Base-by-base conservation (phyloP, 2,888 invertebrate genomes). In the Amphiduros pacificus region DNA sequence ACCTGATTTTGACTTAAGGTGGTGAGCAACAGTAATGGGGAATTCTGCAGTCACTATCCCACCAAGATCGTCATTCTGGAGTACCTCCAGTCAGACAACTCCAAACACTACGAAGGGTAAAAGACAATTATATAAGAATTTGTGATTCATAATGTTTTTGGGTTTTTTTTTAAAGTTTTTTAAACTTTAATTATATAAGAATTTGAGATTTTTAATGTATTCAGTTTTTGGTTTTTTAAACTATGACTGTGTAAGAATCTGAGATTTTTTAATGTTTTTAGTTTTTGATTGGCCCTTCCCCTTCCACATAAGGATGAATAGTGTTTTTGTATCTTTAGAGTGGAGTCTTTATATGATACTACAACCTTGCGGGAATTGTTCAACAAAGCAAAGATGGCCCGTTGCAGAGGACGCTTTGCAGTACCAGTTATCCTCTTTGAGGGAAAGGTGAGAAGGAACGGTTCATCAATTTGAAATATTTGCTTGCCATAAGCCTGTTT, bases 401-500 rank as follows among this genome's bases (percentile, higher is more conserved):
- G 91, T 72, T 91, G 91, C 79, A 85, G 91, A 55, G 88, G 89
- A 58, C 85, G 91, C 74, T 91, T 91, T 82, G 89, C 89, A 26
- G 85, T 90, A 54, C 91, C 91, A 52, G 90, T 91, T 17, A 91
- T 92, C 72, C 83, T 91, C 64, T 90, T 87, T 79, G 88, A 89
- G 67, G 89, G 89, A 65, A 90, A 90, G 84, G 86, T 86, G 69
- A 26, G 63, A 31, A 6, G n/a, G n/a, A n/a, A n/a, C n/a, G n/a
- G n/a, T n/a, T n/a, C n/a, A n/a, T n/a, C n/a, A n/a, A n/a, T n/a
- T n/a, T n/a, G n/a, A n/a, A n/a, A n/a, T n/a, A n/a, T n/a, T n/a
- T n/a, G n/a, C n/a, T n/a, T n/a, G n/a, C n/a, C n/a, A n/a, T n/a
- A n/a, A n/a, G n/a, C n/a, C n/a, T n/a, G n/a, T n/a, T n/a, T n/a